Base-by-base conservation (phyloP, 2,888 invertebrate genomes). In the Griposia aprilina region DNA sequence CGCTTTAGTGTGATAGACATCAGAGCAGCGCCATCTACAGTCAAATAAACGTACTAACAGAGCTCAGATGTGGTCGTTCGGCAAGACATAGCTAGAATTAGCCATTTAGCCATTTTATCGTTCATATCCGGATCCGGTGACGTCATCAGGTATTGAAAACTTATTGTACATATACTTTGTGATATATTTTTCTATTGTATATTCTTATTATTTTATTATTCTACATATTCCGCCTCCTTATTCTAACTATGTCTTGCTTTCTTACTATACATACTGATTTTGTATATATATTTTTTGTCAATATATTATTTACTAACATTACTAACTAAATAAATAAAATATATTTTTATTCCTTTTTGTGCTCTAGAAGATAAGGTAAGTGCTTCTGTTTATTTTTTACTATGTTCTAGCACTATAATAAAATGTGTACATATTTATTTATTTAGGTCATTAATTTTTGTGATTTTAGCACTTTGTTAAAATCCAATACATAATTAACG, bases 221-320 rank as follows among this genome's bases (percentile, higher is more conserved):
- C 89, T 90, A 76, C 83, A 88, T 65, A 74, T 89, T 81, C 85
- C 91, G 93, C 91, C 95, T 95, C 92, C 93, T 81, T 80, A 59
- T 92, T 94, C 95, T 96, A 96, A 96, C 96, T 97, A 97, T 97
- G 97, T 97, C 97, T 97, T 97, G 97, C 96, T 96, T 96, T 90
- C 93, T 95, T 93, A 95, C 95, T 82, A 57, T 84, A 74, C 74
- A 73, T 76, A 80, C 72, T 83, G 76, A 84, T 87, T 83, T 75
- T 84, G 72, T 85, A 82, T 81, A 85, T 88, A 84, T 78, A 41
- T 79, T 78, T 74, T 78, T 70, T 55, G 71, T 63, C 50, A n/a
- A 62, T 63, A 57, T 81, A 71, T 67, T 76, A 80, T 82, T 76
- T 81, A 90, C 90, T 93, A 92, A 92, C 88, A 80, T n/a, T 52